phyloP scores from a whole-genome alignment of 2,113 vertebrate genomes.

The Pseudonaja textilis region DNA sequence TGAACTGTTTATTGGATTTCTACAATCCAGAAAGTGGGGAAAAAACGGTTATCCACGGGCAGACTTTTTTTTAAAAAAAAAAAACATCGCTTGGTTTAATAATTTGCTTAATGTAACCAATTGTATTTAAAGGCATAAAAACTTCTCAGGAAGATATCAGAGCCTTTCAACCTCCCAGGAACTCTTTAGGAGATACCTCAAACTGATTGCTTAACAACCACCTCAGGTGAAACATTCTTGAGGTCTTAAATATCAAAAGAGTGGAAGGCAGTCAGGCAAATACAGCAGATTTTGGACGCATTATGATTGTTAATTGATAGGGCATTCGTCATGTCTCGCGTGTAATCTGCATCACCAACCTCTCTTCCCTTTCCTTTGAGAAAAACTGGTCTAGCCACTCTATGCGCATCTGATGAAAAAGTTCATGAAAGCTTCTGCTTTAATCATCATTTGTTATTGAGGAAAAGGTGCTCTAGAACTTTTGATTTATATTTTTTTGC shows the following conservation, averaged over 20 bases:
- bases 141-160: not conserved
- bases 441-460: not conserved
- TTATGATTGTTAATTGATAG: not conserved
- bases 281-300: not conserved
- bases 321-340: not conserved
- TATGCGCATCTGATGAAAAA: not conserved
- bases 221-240: not conserved
- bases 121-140: not conserved
- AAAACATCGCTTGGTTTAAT: not conserved
- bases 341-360: not conserved
- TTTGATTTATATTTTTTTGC: not conserved
- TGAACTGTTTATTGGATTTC: slow-evolving; percentile 15
- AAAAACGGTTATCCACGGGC: not conserved
- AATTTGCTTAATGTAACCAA: not conserved
- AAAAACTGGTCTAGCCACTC: not conserved
- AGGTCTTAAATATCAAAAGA: not conserved
- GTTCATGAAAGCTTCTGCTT: not conserved
- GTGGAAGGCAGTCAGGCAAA: not conserved
- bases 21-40: not conserved
- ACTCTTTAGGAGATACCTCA: not conserved
- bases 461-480: not conserved
- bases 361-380: not conserved
- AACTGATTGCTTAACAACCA: not conserved
- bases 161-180: not conserved
- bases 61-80: not conserved